Base-by-base conservation (phyloP, 2,113 vertebrate species). In the Pica pica region DNA sequence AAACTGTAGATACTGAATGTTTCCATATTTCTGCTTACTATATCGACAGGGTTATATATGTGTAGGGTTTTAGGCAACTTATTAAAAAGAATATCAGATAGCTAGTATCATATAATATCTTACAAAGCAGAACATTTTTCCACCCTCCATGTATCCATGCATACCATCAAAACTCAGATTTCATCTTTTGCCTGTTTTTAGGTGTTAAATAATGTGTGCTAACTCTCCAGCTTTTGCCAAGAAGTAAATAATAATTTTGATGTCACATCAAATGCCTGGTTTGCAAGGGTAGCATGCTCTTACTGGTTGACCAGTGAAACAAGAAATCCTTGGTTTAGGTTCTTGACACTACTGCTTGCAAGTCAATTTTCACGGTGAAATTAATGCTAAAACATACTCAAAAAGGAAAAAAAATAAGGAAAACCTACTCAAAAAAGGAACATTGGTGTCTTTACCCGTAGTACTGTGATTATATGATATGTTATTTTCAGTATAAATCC, bases 401-500 rank as follows among this genome's bases (percentile, higher is more conserved):
- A 84, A 77, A 81, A 12, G 20, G 24, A 1, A 23, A 30, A 49
- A 35, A 70, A 68, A 30, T 33, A 10, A 13, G 5, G 35, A 46
- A 57, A 65, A 57, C 20, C 13, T 59, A 50, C 19, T 85, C 14
- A 41, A 26, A 90, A 75, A 67, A 61, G 22, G 57, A 80, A 57
- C 68, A 16, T 23, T 49, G 21, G 4, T 92, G n/a, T 80, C 57
- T 87, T 82, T 88, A 30, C 21, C 24, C 35, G 9, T 35, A 69
- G 44, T 35, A 10, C 46, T 55, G 57, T 67, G 59, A 73, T 90
- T 74, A 85, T 60, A 53, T 28, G 49, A 27, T 65, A 69, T 59
- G 24, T 68, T 94, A 61, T 93, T 96, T 94, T 90, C 85, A 65
- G 20, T 83, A 41, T 74, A 92, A 92, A 77, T 88, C 50, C 57